These are phyloP conservation scores for Fopius arisanus DNA, from an alignment of 1,140 invertebrate species.

Conservation along the genomic window DNA sequence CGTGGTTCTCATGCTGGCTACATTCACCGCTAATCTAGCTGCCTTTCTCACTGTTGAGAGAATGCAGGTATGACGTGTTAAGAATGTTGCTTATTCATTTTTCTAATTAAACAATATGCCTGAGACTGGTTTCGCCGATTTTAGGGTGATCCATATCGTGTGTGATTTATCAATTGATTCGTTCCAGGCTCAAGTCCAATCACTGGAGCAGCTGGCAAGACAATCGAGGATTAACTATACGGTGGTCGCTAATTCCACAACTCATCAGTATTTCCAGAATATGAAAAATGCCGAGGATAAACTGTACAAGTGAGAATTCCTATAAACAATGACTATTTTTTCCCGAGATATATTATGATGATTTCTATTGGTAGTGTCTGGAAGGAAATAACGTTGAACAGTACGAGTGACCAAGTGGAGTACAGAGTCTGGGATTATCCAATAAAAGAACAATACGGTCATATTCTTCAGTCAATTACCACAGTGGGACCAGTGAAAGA, in stretches of 20 bases:
- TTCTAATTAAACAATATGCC: too few relatives aligned
- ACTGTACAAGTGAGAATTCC: slow-evolving; percentile 74
- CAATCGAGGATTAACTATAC: slow-evolving; percentile 94
- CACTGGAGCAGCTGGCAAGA: slow-evolving; percentile 84
- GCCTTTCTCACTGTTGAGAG: slow-evolving; percentile 96
- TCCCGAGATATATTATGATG: slow-evolving; percentile 8
- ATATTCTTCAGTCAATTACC: slow-evolving; percentile 84
- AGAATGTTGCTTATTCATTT: background rate
- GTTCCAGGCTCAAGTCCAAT: slow-evolving; percentile 81
- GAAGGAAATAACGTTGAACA: slow-evolving; percentile 88
- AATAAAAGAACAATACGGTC: slow-evolving; percentile 88
- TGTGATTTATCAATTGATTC: background rate
- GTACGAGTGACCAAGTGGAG: slow-evolving; percentile 75
- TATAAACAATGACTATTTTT: background rate
- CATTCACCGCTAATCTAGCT: slow-evolving; percentile 96
- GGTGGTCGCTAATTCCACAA: slow-evolving; percentile 79
- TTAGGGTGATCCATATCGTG: background rate
- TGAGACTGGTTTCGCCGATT: background rate
- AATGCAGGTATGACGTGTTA: slow-evolving; percentile 76
- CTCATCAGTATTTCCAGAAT: slow-evolving; percentile 88
- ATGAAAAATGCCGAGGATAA: slow-evolving; percentile 92
- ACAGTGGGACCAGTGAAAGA: slow-evolving; percentile 75
- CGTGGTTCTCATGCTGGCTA: slow-evolving; percentile 90
- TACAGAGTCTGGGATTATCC: slow-evolving; percentile 94
- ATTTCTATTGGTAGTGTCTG: slow-evolving; percentile 72